A percentile compares a stretch with the other conserved stretches of the same genome.
phyloP scores from a whole-genome alignment of 2,888 invertebrate species.

The Nowickia ferox region DNA sequence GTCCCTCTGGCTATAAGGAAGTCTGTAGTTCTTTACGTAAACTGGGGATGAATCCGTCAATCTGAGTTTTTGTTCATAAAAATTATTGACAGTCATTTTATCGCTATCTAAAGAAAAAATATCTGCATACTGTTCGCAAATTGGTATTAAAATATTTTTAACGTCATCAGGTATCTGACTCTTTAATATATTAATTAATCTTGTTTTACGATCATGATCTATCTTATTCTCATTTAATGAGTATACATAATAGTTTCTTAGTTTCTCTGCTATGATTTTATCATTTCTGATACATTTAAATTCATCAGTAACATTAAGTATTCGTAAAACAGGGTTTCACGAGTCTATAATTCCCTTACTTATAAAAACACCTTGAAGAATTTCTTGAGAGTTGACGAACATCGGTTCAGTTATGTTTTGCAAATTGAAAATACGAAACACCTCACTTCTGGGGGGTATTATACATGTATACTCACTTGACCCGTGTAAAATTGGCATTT shows the following conservation, averaged over 20 bases:
- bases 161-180: too few relatives aligned
- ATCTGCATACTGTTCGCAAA: too few relatives aligned
- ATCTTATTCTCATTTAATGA: too few relatives aligned
- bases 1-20: conserved; percentile 21
- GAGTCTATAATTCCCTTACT: background rate
- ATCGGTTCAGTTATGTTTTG: background rate
- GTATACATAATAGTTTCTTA: too few relatives aligned
- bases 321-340: background rate
- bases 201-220: too few relatives aligned
- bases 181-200: too few relatives aligned
- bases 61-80: too few relatives aligned
- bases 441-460: background rate
- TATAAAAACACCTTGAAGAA: background rate
- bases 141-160: too few relatives aligned
- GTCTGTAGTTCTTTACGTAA: background rate
- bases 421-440: background rate
- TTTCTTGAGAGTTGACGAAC: conserved; percentile 32
- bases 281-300: background rate
- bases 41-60: background rate
- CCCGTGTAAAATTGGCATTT: background rate
- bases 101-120: too few relatives aligned
- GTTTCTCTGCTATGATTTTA: background rate
- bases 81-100: too few relatives aligned
- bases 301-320: background rate
- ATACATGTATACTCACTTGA: background rate